phyloP scores from a whole-genome alignment of 2,113 vertebrate genomes.

The Archocentrus centrarchus region DNA sequence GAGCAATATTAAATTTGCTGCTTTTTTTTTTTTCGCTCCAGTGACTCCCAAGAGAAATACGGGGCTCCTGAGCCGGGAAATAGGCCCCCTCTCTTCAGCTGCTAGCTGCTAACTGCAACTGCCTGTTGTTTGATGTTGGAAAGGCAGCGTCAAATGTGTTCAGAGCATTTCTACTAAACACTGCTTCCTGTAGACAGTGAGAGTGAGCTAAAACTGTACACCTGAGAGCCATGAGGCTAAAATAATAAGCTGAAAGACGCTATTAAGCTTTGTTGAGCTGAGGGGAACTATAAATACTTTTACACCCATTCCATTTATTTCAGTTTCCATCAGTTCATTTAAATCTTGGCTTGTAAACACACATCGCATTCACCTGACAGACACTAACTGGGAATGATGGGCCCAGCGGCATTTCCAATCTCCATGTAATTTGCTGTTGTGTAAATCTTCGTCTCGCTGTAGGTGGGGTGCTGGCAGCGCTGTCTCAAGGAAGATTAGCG shows the following conservation, averaged over 20 bases:
- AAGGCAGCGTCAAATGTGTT: not conserved
- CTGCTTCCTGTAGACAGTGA: not conserved
- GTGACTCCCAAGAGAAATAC: too few relatives aligned
- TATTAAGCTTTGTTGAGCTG: not conserved
- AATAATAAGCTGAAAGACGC: not conserved
- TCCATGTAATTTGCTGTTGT: slow-evolving; percentile 38
- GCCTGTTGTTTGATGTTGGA: not conserved
- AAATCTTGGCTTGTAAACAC: not conserved
- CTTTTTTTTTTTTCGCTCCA: too few relatives aligned
- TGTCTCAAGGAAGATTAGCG: slow-evolving; percentile 43
- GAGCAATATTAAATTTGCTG: too few relatives aligned
- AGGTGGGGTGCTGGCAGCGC: slow-evolving; percentile 21
- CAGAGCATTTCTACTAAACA: not conserved
- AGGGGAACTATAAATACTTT: not conserved
- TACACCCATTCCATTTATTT: not conserved
- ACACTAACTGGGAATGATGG: slow-evolving; percentile 27
- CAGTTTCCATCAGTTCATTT: not conserved
- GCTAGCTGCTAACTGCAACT: not conserved
- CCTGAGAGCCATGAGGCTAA: not conserved
- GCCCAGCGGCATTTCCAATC: slow-evolving; percentile 6
- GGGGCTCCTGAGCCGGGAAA: too few relatives aligned
- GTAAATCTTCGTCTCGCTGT: slow-evolving; percentile 51
- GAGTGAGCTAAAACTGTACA: not conserved
- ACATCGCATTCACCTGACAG: slow-evolving; percentile 13
- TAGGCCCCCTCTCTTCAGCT: not conserved